These are phyloP conservation scores for Gibbula magus DNA, from an alignment of 2,888 invertebrate species.

Conservation along the genomic window DNA sequence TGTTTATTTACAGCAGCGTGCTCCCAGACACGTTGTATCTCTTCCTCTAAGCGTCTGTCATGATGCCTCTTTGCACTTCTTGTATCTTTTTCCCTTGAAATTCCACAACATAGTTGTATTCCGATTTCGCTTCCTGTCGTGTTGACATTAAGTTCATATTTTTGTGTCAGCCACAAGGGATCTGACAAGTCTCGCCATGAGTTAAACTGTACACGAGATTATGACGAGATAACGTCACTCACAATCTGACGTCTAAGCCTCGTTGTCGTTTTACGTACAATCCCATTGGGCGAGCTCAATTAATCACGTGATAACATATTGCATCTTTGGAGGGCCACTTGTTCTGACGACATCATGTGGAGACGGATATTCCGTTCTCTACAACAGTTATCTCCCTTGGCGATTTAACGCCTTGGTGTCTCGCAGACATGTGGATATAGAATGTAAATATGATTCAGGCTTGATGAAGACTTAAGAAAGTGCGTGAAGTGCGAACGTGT, in stretches of 20 bases:
- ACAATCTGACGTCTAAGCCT: slow-evolving; percentile 15
- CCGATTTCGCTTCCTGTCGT: not conserved
- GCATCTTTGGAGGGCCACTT: slow-evolving; percentile 13
- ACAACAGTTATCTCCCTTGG: not conserved
- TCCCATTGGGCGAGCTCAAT: slow-evolving; percentile 4
- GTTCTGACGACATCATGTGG: slow-evolving; percentile 3
- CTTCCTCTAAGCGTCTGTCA: not conserved
- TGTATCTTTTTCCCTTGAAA: not conserved
- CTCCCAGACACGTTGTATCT: too few relatives aligned
- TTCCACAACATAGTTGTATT: not conserved
- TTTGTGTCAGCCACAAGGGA: not conserved
- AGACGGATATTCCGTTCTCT: not conserved
- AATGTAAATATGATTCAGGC: not conserved
- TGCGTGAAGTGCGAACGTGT: not conserved
- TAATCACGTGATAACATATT: slow-evolving; percentile 20
- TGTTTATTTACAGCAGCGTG: too few relatives aligned
- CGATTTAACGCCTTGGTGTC: not conserved
- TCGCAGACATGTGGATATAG: too few relatives aligned
- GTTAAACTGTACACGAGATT: slow-evolving; percentile 2
- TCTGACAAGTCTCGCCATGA: slow-evolving; percentile 2
- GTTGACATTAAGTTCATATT: slow-evolving; percentile 13
- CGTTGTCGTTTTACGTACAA: not conserved
- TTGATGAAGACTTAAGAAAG: not conserved
- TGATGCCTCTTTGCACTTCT: not conserved
- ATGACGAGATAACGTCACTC: slow-evolving; percentile 16